Conservation (phyloP, 1,140 invertebrate species). For the Drosophila neocordata region DNA sequence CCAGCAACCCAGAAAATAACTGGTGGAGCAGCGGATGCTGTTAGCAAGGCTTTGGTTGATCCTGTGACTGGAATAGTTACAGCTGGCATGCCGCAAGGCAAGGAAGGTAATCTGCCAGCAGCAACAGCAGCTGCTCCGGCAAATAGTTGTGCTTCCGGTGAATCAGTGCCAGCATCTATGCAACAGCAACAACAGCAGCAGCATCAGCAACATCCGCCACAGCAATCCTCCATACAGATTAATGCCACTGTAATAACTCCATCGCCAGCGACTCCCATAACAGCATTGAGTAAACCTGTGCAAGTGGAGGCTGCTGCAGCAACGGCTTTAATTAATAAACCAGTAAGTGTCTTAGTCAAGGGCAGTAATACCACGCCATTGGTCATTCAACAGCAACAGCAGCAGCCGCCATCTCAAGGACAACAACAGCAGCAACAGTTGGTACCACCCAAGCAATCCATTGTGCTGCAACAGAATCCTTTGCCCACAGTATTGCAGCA, state of each 20-base stretch:
- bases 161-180: conserved; percentile 21
- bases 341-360: conserved; percentile 75
- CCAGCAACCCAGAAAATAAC: conserved; percentile 76
- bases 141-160: conserved; percentile 47
- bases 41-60: conserved; percentile 85
- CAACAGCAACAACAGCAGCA: conserved; percentile 33
- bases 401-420: background rate
- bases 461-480: conserved; percentile 66
- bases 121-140: conserved; percentile 67
- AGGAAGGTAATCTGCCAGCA: conserved; percentile 84
- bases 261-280: conserved; percentile 51
- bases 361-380: conserved; percentile 43
- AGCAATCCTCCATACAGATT: conserved; percentile 42
- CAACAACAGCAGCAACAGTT: conserved; percentile 40
- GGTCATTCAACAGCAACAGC: conserved; percentile 58
- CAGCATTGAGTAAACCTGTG: conserved; percentile 55
- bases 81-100: conserved; percentile 87
- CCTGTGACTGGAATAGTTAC: conserved; percentile 90
- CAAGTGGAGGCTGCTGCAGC: conserved; percentile 52
- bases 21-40: conserved; percentile 73
- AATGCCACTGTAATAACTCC: conserved; percentile 56
- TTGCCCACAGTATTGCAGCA: conserved; percentile 63
- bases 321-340: conserved; percentile 60
- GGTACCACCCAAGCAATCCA: conserved; percentile 51
- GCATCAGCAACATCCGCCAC: conserved; percentile 35